phyloP scores from a whole-genome alignment of 2,888 invertebrate species.

The Imbricaverruca yamaguchii region DNA sequence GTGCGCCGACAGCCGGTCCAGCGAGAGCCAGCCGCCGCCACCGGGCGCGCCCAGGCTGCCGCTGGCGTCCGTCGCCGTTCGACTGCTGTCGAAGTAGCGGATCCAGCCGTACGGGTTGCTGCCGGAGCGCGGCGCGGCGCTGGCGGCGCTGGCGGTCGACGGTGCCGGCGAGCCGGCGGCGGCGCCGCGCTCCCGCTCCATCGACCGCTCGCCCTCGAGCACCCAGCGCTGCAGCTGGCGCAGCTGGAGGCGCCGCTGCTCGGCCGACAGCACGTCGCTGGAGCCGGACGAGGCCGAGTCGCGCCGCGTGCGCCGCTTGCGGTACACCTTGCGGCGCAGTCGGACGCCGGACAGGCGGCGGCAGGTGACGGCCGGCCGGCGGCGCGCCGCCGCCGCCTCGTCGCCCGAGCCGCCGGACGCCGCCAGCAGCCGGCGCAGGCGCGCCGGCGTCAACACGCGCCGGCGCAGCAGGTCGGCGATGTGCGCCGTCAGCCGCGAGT shows the following conservation, averaged over 20 bases:
- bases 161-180: constrained; percentile 5
- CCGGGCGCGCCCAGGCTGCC: neutral
- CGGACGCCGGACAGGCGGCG: neutral
- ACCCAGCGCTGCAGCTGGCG: constrained; percentile 37
- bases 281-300: constrained; percentile 36
- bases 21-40: constrained; percentile 1
- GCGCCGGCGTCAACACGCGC: neutral
- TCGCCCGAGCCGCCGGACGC: neutral
- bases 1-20: constrained; percentile 8
- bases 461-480: constrained; percentile 16
- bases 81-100: constrained; percentile 11
- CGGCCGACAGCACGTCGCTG: constrained; percentile 49
- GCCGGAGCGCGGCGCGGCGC: neutral
- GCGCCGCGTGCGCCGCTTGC: neutral
- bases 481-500: neutral
- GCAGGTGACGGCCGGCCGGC: constrained; percentile 9
- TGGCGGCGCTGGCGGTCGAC: neutral
- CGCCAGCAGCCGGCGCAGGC: constrained; percentile 4
- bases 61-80: neutral
- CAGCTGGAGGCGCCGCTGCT: constrained; percentile 21
- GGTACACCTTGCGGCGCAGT: constrained; percentile 14
- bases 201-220: constrained; percentile 1
- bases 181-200: neutral
- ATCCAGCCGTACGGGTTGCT: constrained; percentile 24
- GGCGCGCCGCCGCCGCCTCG: neutral